Evolutionary conservation across 2,888 invertebrate species (phyloP), one percentile per base, ranked within the genome.

Genomic region (Ormyrus labotus): DNA sequence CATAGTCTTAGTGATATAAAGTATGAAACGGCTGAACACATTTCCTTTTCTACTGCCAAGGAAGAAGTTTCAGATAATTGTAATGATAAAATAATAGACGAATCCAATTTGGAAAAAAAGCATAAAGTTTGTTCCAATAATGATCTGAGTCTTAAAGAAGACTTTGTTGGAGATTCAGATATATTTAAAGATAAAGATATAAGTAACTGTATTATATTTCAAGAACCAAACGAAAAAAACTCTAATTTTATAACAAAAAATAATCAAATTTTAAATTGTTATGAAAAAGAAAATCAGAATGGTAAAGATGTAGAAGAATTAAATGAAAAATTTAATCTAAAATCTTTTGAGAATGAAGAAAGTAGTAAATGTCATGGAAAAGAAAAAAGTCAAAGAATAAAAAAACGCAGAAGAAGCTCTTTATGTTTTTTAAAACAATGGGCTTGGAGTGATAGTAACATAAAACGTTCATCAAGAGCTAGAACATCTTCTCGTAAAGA

Each of bases 381-480:
- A 70, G 79, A 74, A 45, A 79, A 80, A 53, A 50, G 19, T 19
- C 72, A 72, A 60, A 79, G 91, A 63, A 90, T 92, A 9, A 92
- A 92, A 2, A 93, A 95, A 84, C 91, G 96, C n/a, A 92, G 95
- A 81, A 93, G 96, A 58, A 95, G 95, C 90, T 94, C 95, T 51
- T 91, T 96, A 11, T 94, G 94, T 69, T 94, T 94, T 84, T 90
- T 96, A 45, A 94, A 95, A 85, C 94, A 95, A 84, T 95, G 96
- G 95, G 95, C 95, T 71, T 96, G 96, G 95, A 95, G 95, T 85
- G 92, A 92, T 73, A 94, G 90, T 82, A 89, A 84, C 72, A 89
- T 88, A 83, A 87, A 89, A 80, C 85, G 92, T 72, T 92, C 92
- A 0, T 91, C 92, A 0, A 85, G 92, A 83, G 92, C 91, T 5